Evolutionary conservation across 2,888 invertebrate species (phyloP).

Genomic region (Scelioninae gen. 1): DNA sequence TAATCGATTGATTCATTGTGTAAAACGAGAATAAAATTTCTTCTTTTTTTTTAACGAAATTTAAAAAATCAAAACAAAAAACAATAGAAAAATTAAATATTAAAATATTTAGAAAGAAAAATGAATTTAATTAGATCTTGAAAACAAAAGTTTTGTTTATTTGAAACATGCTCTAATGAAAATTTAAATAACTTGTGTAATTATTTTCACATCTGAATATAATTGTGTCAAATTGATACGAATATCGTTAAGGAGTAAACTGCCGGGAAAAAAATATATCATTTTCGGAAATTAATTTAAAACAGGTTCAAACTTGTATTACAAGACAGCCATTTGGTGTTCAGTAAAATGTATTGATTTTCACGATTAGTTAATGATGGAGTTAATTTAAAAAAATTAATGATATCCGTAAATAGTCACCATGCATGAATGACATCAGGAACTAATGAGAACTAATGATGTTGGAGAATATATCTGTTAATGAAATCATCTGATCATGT

Average conservation of each 20-base stretch:
- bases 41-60: too few relatives aligned
- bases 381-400: constrained; percentile 29
- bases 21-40: background rate
- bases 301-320: background rate
- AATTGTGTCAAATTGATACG: too few relatives aligned
- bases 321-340: background rate
- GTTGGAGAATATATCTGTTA: constrained; percentile 24
- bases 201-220: too few relatives aligned
- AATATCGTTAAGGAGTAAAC: too few relatives aligned
- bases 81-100: background rate
- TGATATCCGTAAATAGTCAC: constrained; percentile 5
- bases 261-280: too few relatives aligned
- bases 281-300: too few relatives aligned
- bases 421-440: constrained; percentile 33
- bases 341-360: constrained; percentile 7
- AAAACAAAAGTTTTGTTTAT: too few relatives aligned
- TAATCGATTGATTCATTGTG: constrained; percentile 17
- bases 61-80: background rate
- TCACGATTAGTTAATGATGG: constrained; percentile 14
- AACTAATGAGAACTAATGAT: constrained; percentile 50
- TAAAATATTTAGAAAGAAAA: too few relatives aligned
- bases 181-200: too few relatives aligned
- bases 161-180: too few relatives aligned
- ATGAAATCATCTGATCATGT: constrained; percentile 39
- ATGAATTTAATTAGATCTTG: too few relatives aligned